phyloP scores from a whole-genome alignment of 2,797 vertebrate genomes.

The Sebastes nivosus region DNA sequence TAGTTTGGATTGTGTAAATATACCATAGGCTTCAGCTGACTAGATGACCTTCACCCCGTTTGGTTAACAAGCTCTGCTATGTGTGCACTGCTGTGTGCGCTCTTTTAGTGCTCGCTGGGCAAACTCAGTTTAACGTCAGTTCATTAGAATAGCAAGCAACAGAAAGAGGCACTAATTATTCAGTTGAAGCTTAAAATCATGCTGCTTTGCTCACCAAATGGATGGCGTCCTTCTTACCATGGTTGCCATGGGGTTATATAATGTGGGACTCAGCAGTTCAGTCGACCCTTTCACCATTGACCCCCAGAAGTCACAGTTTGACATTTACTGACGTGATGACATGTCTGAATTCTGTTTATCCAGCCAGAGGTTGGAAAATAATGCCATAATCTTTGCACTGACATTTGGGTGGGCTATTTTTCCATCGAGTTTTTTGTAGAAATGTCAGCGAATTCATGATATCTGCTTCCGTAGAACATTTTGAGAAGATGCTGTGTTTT shows the following conservation, averaged over 20 bases:
- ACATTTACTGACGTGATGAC: slow-evolving; percentile 2
- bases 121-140: slow-evolving; percentile 33
- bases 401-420: slow-evolving; percentile 2
- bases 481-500: slow-evolving; percentile 26
- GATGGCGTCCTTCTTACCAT: neutral
- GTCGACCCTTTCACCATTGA: neutral
- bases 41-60: slow-evolving; percentile 69
- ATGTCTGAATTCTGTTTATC: slow-evolving; percentile 7
- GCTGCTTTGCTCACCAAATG: neutral
- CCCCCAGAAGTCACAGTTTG: neutral
- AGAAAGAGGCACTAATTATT: slow-evolving; percentile 26
- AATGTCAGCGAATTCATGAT: neutral
- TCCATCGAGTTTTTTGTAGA: neutral
- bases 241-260: neutral
- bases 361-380: slow-evolving; percentile 16
- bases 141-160: slow-evolving; percentile 39
- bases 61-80: slow-evolving; percentile 39
- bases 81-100: slow-evolving; percentile 32
- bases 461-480: slow-evolving; percentile 10
- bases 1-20: slow-evolving; percentile 69
- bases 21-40: slow-evolving; percentile 37
- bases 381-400: neutral
- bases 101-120: slow-evolving; percentile 28
- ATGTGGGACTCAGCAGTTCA: slow-evolving; percentile 7
- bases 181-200: neutral